These are phyloP conservation scores for Scophthalmus maximus DNA, from an alignment of 2,113 vertebrate species.

Conservation along the genomic window DNA sequence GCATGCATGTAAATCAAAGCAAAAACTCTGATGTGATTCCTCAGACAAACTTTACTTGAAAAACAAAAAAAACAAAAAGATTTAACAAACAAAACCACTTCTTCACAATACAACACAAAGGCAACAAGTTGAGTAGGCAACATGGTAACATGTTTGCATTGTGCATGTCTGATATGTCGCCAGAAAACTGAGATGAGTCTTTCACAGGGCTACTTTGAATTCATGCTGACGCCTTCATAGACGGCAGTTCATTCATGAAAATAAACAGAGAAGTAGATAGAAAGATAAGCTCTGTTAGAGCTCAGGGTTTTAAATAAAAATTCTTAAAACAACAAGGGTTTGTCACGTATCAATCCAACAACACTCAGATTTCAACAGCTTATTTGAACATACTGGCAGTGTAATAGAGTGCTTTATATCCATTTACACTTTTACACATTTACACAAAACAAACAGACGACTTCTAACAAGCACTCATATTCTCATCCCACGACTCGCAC, in stretches of 20 bases:
- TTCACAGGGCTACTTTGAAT: slow-evolving; percentile 36
- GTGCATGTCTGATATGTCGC: slow-evolving; percentile 35
- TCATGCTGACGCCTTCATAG: slow-evolving; percentile 51
- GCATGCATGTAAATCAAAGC: slow-evolving; percentile 10
- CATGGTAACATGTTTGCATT: slow-evolving; percentile 63
- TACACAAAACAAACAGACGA: slow-evolving; percentile 71
- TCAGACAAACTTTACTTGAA: slow-evolving; percentile 74
- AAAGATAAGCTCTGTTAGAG: slow-evolving; percentile 48
- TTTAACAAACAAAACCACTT: slow-evolving; percentile 58
- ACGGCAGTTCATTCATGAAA: slow-evolving; percentile 39
- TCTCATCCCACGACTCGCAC: slow-evolving; percentile 31
- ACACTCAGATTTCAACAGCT: slow-evolving; percentile 49
- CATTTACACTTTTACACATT: slow-evolving; percentile 54
- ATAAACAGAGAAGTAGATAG: slow-evolving; percentile 28
- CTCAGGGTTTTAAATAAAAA: slow-evolving; percentile 26
- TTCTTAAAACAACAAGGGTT: slow-evolving; percentile 37
- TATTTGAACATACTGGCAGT: slow-evolving; percentile 77
- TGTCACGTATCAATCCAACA: slow-evolving; percentile 45
- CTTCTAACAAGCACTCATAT: slow-evolving; percentile 49
- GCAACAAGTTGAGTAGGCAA: slow-evolving; percentile 73
- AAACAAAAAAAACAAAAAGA: slow-evolving; percentile 42
- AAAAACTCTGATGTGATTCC: slow-evolving; percentile 46
- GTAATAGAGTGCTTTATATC: slow-evolving; percentile 71
- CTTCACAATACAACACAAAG: slow-evolving; percentile 77
- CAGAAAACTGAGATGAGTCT: slow-evolving; percentile 24